phyloP scores from a whole-genome alignment of 2,888 invertebrate species.

The Andrena camellia region DNA sequence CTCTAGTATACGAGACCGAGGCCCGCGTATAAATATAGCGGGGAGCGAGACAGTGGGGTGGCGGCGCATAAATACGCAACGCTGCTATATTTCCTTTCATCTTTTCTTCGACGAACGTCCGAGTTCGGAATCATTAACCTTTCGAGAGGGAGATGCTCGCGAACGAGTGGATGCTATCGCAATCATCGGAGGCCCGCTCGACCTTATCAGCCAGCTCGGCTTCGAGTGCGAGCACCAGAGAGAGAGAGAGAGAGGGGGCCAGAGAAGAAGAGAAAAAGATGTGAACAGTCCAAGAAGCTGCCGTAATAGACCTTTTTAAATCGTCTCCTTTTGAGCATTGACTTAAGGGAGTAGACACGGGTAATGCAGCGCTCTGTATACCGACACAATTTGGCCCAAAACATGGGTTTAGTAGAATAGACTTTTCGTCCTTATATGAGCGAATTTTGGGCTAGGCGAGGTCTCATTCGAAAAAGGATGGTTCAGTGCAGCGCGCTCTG shows the following conservation, averaged over 20 bases:
- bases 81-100: constrained; percentile 60
- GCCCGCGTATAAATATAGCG: constrained; percentile 47
- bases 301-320: constrained; percentile 70
- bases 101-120: constrained; percentile 37
- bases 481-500: too few relatives aligned
- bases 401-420: too few relatives aligned
- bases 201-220: constrained; percentile 54
- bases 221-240: neutral
- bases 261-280: constrained; percentile 23
- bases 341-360: too few relatives aligned
- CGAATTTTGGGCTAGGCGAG: too few relatives aligned
- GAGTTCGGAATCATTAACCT: constrained; percentile 77
- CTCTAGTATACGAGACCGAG: constrained; percentile 59
- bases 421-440: too few relatives aligned
- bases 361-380: too few relatives aligned
- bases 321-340: constrained; percentile 67
- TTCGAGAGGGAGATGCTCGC: constrained; percentile 60
- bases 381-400: too few relatives aligned
- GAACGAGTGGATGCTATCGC: constrained; percentile 57
- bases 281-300: constrained; percentile 32
- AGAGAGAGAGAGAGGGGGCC: neutral
- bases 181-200: constrained; percentile 58
- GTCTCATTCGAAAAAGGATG: too few relatives aligned
- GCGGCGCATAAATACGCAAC: constrained; percentile 33
- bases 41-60: neutral